Base-by-base conservation (phyloP, 2,797 vertebrate species). In the Sebastes oblongus region DNA sequence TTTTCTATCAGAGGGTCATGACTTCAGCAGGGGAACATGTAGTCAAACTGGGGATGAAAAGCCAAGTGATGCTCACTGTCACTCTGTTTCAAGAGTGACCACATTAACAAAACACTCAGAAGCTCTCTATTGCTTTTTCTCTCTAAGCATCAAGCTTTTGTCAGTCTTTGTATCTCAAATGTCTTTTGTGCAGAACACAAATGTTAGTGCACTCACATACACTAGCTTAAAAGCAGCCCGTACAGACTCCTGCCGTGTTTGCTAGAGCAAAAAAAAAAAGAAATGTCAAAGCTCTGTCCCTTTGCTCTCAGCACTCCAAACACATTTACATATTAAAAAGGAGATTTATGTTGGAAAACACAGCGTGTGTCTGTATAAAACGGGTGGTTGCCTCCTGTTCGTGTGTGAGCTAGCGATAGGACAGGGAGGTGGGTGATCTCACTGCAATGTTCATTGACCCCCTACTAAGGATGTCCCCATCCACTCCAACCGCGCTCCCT, bases 371-470 rank as follows among this genome's bases (percentile, higher is more conserved):
- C 83, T 66, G 77, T 81, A 78, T 85, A 60, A 87, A 88, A 89
- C 8, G 72, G 83, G 69, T 83, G 73, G 80, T 80, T 78, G 86
- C 91, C 81, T 89, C 82, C 78, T 84, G 80, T 86, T 86, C 71
- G 27, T 88, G 80, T 86, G 83, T 77, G 82, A 83, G 82, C 75
- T 60, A 54, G 81, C n/a, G 54, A 86, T 88, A 82, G 71, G 66
- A 78, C 72, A 52, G 36, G 77, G 64, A 88, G 88, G 80, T 84
- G 88, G 87, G 61, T 89, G 90, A 94, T 93, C 91, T 89, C 90
- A 71, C 83, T 78, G 86, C 84, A 80, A 55, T 93, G 92, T 89
- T 91, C 89, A 87, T 84, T 94, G 93, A 95, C 92, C 93, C 88
- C 93, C 90, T 67, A 80, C 88, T 84, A 92, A 91, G 90, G 82